Conservation (phyloP, 2,888 invertebrate species). For the Sarcophaga variegata region DNA sequence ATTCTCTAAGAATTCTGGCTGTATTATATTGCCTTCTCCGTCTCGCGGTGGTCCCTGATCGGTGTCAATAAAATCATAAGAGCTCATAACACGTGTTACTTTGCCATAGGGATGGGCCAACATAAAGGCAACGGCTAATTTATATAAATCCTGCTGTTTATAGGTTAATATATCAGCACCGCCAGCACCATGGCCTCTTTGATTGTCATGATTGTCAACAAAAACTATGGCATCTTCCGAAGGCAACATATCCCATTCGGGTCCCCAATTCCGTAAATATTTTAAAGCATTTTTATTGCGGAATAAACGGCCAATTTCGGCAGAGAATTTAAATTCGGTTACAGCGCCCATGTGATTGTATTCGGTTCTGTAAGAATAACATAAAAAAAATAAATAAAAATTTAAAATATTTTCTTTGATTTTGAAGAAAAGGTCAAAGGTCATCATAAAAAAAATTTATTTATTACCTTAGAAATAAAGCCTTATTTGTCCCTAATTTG, state of each 20-base stretch:
- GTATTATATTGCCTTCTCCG: slow-evolving; percentile 83
- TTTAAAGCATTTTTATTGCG: slow-evolving; percentile 84
- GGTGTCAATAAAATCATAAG: slow-evolving; percentile 86
- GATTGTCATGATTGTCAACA: slow-evolving; percentile 94
- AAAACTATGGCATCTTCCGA: slow-evolving; percentile 86
- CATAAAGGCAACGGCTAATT: slow-evolving; percentile 91
- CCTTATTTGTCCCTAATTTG: no score
- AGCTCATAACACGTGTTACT: slow-evolving; percentile 91
- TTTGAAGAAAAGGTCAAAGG: background rate
- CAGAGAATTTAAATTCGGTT: slow-evolving; percentile 86
- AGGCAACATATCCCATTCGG: slow-evolving; percentile 85
- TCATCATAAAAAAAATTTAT: background rate
- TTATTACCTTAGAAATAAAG: no score
- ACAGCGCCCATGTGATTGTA: slow-evolving; percentile 85
- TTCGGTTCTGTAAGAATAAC: slow-evolving; percentile 75
- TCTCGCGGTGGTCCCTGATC: slow-evolving; percentile 87
- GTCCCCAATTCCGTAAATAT: slow-evolving; percentile 85
- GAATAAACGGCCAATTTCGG: slow-evolving; percentile 82
- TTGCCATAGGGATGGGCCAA: slow-evolving; percentile 90
- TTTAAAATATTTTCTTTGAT: background rate
- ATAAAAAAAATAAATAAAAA: background rate
- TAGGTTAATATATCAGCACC: slow-evolving; percentile 84
- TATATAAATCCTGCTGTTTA: slow-evolving; percentile 85
- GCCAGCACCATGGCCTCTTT: slow-evolving; percentile 86
- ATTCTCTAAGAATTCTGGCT: slow-evolving; percentile 85